These are phyloP conservation scores for Noctilio leporinus DNA, from an alignment of 2,113 vertebrate genomes.

Conservation along the genomic window DNA sequence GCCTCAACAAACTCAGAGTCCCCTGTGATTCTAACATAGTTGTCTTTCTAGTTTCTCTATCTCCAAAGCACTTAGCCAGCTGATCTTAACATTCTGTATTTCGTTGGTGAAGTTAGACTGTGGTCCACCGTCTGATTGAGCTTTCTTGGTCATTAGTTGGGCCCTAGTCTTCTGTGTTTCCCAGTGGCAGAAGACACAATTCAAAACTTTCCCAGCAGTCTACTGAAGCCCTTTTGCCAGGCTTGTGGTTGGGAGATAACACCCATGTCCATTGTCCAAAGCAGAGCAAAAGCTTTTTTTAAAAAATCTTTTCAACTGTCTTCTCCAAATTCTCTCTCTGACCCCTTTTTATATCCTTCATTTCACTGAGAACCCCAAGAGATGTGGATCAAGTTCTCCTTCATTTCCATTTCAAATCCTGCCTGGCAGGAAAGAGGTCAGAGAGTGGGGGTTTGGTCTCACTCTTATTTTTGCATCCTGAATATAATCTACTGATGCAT, in stretches of 20 bases:
- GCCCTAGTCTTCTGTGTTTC: not conserved
- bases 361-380: not conserved
- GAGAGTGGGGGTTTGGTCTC: not conserved
- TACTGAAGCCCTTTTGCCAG: not conserved
- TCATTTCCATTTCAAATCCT: not conserved
- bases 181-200: not conserved
- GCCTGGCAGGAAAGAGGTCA: not conserved
- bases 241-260: not conserved
- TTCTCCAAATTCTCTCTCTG: not conserved
- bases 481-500: not conserved
- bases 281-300: not conserved
- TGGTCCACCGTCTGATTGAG: not conserved
- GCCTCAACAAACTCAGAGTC: not conserved
- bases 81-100: not conserved
- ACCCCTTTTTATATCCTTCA: not conserved
- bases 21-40: accelerated
- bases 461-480: not conserved
- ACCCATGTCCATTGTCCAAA: not conserved
- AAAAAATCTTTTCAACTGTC: not conserved
- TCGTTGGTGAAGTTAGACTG: not conserved
- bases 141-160: not conserved
- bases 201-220: not conserved
- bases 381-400: not conserved
- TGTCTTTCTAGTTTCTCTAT: not conserved
- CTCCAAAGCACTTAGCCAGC: not conserved